Percentiles rank a stretch among this genome's conserved stretches.
These are phyloP conservation scores for Varroa destructor DNA, from an alignment of 1,140 invertebrate species.

Conservation along the genomic window DNA sequence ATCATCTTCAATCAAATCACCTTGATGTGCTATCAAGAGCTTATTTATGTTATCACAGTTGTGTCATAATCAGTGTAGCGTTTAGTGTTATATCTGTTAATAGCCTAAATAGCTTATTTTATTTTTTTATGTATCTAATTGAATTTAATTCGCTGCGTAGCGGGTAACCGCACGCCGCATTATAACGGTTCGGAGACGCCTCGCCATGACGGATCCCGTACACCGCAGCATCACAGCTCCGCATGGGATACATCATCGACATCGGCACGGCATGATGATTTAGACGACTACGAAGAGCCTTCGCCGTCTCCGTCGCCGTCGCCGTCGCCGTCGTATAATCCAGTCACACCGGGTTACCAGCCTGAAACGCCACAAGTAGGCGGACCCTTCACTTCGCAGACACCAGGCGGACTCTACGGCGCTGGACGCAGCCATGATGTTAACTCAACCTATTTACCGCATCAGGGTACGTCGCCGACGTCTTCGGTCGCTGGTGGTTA, in stretches of 20 bases:
- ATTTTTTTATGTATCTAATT: background rate
- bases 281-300: conserved; percentile 57
- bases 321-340: conserved; percentile 59
- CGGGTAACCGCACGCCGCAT: conserved; percentile 75
- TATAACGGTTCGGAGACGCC: conserved; percentile 75
- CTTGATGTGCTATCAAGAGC: too few relatives aligned
- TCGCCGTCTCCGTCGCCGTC: conserved; percentile 34
- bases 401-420: conserved; percentile 69
- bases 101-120: too few relatives aligned
- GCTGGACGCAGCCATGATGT: conserved; percentile 57
- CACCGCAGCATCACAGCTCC: conserved; percentile 59
- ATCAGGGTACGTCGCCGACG: conserved; percentile 61
- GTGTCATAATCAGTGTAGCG: background rate
- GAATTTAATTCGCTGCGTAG: conserved; percentile 35
- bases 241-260: conserved; percentile 79
- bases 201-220: conserved; percentile 72
- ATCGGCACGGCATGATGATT: conserved; percentile 65
- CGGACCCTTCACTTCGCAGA: conserved; percentile 74
- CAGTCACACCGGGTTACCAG: conserved; percentile 59
- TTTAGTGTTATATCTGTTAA: background rate
- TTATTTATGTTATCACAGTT: too few relatives aligned
- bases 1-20: too few relatives aligned
- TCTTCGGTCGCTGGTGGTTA: conserved; percentile 49
- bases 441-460: conserved; percentile 62
- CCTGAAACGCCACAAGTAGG: conserved; percentile 50